These are phyloP conservation scores for Mus spicilegus DNA, from an alignment of 2,113 vertebrate genomes.

Conservation along the genomic window DNA sequence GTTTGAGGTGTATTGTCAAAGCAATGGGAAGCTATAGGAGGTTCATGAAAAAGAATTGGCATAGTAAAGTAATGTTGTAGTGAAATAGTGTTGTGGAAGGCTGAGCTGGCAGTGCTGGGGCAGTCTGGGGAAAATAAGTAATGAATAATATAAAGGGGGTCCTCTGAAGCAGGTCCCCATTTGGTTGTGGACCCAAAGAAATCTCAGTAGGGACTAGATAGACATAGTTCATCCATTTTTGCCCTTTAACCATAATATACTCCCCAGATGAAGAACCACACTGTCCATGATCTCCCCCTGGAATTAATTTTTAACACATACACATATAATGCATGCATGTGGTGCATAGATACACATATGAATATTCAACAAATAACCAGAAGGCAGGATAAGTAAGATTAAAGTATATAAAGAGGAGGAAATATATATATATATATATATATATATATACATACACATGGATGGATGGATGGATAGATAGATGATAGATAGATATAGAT, in stretches of 20 bases:
- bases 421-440: too few relatives aligned
- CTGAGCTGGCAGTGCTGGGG: background rate
- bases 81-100: background rate
- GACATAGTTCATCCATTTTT: background rate
- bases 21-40: background rate
- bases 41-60: background rate
- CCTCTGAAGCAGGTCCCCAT: background rate
- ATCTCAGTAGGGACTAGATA: background rate
- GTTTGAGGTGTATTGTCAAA: background rate
- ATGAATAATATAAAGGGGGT: too few relatives aligned
- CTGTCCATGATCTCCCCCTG: background rate
- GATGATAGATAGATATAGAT: too few relatives aligned
- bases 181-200: background rate
- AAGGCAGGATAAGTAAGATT: too few relatives aligned
- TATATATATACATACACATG: too few relatives aligned
- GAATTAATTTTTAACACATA: too few relatives aligned
- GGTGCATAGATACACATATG: background rate
- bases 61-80: background rate
- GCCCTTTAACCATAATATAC: background rate
- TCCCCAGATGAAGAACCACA: too few relatives aligned
- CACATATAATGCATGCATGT: background rate
- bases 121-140: background rate
- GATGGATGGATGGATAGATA: too few relatives aligned
- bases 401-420: too few relatives aligned
- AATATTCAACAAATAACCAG: too few relatives aligned